A percentile compares a stretch with the other conserved stretches of the same genome.
Evolutionary conservation across 2,888 invertebrate species (phyloP).

Genomic region (Griposia aprilina): DNA sequence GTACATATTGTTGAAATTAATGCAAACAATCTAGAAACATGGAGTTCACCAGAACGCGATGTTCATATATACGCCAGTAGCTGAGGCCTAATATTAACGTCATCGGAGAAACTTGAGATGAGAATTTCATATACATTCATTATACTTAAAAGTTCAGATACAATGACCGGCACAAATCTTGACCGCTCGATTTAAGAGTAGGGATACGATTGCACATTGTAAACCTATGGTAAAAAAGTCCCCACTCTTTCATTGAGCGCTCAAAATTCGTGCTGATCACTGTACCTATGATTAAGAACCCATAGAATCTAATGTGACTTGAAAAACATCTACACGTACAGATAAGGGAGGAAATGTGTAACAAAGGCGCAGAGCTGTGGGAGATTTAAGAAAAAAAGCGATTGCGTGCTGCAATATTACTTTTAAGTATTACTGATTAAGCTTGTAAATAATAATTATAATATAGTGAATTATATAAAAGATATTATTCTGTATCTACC

Average conservation of each 20-base stretch:
- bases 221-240: no score
- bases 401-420: constrained; percentile 89
- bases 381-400: constrained; percentile 72
- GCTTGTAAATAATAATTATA: constrained; percentile 83
- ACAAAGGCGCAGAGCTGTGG: constrained; percentile 57
- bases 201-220: no score
- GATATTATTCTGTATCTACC: constrained; percentile 74
- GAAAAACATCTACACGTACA: constrained; percentile 55
- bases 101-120: constrained; percentile 41
- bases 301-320: constrained; percentile 31
- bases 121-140: constrained; percentile 37
- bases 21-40: constrained; percentile 43
- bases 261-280: no score
- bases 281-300: constrained; percentile 33
- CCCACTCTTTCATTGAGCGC: no score
- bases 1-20: constrained; percentile 52
- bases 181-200: no score
- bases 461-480: constrained; percentile 75
- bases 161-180: no score
- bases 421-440: constrained; percentile 85
- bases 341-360: constrained; percentile 30
- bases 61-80: constrained; percentile 29
- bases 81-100: constrained; percentile 53
- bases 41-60: constrained; percentile 33
- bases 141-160: constrained; percentile 38